Evolutionary conservation across 1,140 invertebrate species (phyloP).

Genomic region (Papilio aristodemus): DNA sequence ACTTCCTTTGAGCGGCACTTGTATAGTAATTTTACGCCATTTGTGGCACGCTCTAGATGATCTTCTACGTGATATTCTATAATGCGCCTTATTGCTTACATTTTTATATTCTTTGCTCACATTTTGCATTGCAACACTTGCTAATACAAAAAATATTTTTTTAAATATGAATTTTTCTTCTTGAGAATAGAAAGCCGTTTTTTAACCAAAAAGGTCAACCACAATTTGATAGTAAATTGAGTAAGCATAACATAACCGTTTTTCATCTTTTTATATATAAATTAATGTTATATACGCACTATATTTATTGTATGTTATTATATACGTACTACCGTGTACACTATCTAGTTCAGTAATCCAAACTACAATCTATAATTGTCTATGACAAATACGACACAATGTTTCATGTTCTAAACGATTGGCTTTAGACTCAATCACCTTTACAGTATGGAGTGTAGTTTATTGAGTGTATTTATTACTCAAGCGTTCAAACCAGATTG

Average conservation of each 20-base stretch:
- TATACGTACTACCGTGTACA: background rate
- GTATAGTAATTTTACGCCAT: background rate
- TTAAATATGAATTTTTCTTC: background rate
- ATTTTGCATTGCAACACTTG: background rate
- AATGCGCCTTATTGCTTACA: background rate
- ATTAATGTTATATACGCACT: background rate
- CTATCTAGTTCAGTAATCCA: background rate
- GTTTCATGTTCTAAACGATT: background rate
- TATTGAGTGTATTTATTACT: background rate
- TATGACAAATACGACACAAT: background rate
- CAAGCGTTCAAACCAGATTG: background rate
- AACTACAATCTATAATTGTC: background rate
- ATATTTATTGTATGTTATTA: too few relatives aligned
- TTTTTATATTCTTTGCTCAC: background rate
- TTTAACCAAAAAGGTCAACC: too few relatives aligned
- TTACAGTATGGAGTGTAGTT: background rate
- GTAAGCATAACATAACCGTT: too few relatives aligned
- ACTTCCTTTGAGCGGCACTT: slow-evolving; percentile 2
- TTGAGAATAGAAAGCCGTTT: background rate
- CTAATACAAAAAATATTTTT: background rate
- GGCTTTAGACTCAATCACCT: background rate
- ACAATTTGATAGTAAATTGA: too few relatives aligned
- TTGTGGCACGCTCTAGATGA: background rate
- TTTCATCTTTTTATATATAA: background rate
- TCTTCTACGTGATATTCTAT: slow-evolving; percentile 7